These are phyloP conservation scores for Drosophila atroscutellata DNA, from an alignment of 2,888 invertebrate genomes.

Conservation along the genomic window DNA sequence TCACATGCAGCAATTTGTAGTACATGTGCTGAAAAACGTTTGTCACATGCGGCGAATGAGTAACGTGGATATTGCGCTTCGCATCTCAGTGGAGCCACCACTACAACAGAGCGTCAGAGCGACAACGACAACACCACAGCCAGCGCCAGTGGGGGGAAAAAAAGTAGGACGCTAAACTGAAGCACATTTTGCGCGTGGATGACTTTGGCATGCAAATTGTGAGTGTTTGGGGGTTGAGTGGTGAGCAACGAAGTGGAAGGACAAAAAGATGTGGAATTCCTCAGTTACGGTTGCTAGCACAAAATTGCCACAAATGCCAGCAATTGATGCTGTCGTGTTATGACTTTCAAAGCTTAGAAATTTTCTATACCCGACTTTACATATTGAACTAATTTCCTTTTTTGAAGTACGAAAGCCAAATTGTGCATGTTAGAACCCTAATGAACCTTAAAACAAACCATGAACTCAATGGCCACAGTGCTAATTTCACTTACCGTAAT, in stretches of 20 bases:
- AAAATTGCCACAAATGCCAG: slow-evolving; percentile 5
- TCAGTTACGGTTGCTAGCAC: slow-evolving; percentile 3
- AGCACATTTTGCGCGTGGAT: slow-evolving; percentile 30
- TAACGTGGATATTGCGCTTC: slow-evolving; percentile 17
- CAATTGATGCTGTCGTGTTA: slow-evolving; percentile 22
- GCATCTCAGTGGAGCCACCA: neutral
- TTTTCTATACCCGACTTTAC: neutral
- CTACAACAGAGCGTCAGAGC: neutral
- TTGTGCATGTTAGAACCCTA: neutral
- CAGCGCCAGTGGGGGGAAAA: neutral
- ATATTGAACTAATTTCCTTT: neutral
- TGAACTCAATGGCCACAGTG: neutral
- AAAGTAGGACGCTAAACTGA: neutral
- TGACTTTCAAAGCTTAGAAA: neutral
- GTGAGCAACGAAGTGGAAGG: neutral
- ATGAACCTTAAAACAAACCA: neutral
- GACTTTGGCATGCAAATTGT: slow-evolving; percentile 50
- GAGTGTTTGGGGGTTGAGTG: slow-evolving; percentile 13
- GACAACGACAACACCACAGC: neutral
- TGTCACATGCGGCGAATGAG: slow-evolving; percentile 34
- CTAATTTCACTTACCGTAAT: slow-evolving; percentile 48
- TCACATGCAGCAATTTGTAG: slow-evolving; percentile 23
- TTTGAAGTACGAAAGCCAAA: neutral
- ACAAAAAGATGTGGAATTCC: neutral
- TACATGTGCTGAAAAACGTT: neutral